phyloP scores from a whole-genome alignment of 2,113 vertebrate genomes.

The Prolemur simus region DNA sequence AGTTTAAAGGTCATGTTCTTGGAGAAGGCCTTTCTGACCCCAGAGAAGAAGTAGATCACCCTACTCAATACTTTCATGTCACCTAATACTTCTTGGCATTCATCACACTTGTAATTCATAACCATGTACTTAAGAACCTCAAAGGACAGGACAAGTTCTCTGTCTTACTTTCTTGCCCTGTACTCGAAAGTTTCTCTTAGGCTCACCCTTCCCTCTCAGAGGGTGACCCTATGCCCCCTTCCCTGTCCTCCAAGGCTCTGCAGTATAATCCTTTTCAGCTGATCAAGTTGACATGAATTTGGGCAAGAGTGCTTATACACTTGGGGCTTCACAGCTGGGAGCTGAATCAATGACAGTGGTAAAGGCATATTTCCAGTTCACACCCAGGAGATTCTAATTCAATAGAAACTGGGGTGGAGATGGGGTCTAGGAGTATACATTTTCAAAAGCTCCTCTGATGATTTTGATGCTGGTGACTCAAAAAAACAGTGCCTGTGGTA shows the following conservation, averaged over 20 bases:
- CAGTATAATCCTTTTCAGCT: neutral
- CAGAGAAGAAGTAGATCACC: neutral
- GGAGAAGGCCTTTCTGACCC: neutral
- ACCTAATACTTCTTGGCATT: neutral
- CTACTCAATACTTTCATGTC: neutral
- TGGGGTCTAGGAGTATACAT: neutral
- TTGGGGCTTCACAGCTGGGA: neutral
- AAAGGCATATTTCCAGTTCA: neutral
- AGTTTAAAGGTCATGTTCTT: neutral
- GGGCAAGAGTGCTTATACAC: neutral
- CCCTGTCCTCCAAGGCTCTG: neutral
- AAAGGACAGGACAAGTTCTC: neutral
- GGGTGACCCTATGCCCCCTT: neutral
- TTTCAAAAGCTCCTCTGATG: neutral
- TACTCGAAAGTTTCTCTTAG: neutral
- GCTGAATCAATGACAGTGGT: neutral
- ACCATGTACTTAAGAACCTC: neutral
- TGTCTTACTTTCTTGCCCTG: neutral
- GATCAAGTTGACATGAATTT: neutral
- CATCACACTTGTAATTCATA: neutral
- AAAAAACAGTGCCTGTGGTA: neutral
- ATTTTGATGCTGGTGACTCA: neutral
- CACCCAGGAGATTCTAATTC: neutral
- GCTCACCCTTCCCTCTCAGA: neutral
- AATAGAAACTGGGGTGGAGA: neutral